These are phyloP conservation scores for human DNA, from an alignment of 2,113 vertebrate genomes.

Conservation along the genomic window DNA sequence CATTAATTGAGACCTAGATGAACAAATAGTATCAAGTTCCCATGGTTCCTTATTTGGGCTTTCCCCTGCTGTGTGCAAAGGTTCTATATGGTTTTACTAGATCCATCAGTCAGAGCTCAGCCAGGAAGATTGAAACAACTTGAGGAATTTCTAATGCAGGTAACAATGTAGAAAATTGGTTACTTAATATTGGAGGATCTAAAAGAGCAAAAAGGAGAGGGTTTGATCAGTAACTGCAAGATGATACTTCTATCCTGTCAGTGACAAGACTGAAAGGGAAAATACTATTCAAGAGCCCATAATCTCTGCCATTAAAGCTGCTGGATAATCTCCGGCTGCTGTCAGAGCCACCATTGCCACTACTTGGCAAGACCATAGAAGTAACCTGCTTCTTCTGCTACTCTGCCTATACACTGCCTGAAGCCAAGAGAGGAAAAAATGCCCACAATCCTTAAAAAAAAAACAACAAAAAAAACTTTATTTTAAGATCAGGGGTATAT, in stretches of 20 bases:
- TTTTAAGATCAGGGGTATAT: no score
- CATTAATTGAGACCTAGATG: background rate
- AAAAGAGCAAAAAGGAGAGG: background rate
- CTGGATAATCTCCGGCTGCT: background rate
- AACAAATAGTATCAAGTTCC: background rate
- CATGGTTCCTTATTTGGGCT: background rate
- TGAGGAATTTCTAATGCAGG: background rate
- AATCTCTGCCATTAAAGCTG: background rate
- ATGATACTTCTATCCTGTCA: background rate
- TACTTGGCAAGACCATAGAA: background rate
- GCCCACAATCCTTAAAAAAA: background rate
- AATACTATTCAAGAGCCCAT: background rate
- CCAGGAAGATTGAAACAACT: background rate
- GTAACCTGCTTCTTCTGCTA: background rate
- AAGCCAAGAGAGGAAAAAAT: background rate
- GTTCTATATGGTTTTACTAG: background rate
- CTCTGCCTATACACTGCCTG: no score
- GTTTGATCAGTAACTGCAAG: background rate
- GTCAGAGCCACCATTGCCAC: rapidly evolving
- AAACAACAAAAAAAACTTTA: no score
- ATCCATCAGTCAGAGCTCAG: background rate
- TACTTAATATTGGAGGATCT: background rate
- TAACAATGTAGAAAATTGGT: background rate
- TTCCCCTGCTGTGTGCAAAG: background rate
- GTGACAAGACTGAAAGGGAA: background rate